phyloP scores from a whole-genome alignment of 1,140 invertebrate genomes.

The Belonocnema kinseyi region DNA sequence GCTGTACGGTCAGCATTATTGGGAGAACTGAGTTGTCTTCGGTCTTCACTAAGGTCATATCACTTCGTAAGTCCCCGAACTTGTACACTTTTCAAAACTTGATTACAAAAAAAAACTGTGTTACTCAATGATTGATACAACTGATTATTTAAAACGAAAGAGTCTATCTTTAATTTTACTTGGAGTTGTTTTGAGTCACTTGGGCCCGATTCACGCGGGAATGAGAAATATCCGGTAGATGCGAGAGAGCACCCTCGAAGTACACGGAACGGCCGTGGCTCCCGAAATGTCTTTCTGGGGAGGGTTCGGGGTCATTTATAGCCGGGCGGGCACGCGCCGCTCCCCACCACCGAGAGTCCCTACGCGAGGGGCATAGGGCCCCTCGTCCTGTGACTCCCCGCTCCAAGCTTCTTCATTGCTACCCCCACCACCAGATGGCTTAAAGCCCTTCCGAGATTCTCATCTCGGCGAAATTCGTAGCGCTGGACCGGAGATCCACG shows the following conservation, averaged over 20 bases:
- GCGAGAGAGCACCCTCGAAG: slow-evolving; percentile 48
- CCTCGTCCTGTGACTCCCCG: slow-evolving; percentile 52
- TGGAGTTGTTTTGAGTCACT: background rate
- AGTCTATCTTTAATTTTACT: too few species aligned
- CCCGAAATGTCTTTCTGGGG: slow-evolving; percentile 73
- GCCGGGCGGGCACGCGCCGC: slow-evolving; percentile 71
- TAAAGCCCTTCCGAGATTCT: slow-evolving; percentile 69
- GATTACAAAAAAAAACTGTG: background rate
- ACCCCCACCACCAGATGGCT: slow-evolving; percentile 51
- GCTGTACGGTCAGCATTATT: slow-evolving; percentile 71
- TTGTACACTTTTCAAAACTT: slow-evolving; percentile 13
- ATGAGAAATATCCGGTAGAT: slow-evolving; percentile 29
- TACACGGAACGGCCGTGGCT: slow-evolving; percentile 65
- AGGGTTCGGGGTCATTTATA: slow-evolving; percentile 75
- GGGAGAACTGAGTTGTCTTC: slow-evolving; percentile 58
- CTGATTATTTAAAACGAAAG: too few species aligned
- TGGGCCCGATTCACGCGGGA: slow-evolving; percentile 3
- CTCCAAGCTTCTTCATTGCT: slow-evolving; percentile 24
- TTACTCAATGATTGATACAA: background rate
- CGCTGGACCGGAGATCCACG: slow-evolving; percentile 31
- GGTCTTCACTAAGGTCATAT: slow-evolving; percentile 71
- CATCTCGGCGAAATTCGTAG: slow-evolving; percentile 58
- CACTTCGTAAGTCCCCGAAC: slow-evolving; percentile 48
- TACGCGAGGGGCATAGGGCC: slow-evolving; percentile 65
- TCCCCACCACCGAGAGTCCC: slow-evolving; percentile 60